A percentile compares a stretch with the other conserved stretches of the same genome.
Conservation (phyloP, 2,888 invertebrate species). For the Cetonia aurata region DNA sequence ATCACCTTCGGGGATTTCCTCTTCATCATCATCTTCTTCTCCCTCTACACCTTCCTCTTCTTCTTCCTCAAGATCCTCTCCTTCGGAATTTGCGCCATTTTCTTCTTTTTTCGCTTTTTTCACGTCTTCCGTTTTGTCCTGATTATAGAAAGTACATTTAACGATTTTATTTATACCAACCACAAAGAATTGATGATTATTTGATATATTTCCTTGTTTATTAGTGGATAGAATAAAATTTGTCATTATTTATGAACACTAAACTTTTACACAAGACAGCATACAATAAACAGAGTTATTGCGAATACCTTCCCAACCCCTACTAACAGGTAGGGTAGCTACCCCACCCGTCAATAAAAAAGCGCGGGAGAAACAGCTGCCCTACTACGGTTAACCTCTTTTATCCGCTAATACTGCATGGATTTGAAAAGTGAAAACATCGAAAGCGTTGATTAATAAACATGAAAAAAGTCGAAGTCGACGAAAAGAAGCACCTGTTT, state of each 20-base stretch:
- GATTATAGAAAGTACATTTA: conserved; percentile 48
- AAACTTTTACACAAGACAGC: neutral
- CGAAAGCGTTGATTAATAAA: conserved; percentile 28
- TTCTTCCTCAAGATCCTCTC: conserved; percentile 75
- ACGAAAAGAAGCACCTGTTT: conserved; percentile 49
- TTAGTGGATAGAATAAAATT: neutral
- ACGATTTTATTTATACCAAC: conserved; percentile 27
- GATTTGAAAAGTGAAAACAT: conserved; percentile 35
- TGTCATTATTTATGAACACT: conserved; percentile 3
- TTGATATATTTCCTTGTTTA: neutral
- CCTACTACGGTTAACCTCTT: conserved; percentile 26
- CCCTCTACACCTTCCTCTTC: conserved; percentile 67
- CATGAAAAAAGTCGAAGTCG: conserved; percentile 28
- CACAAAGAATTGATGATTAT: conserved; percentile 41
- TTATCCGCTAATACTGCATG: conserved; percentile 15
- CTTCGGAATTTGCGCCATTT: conserved; percentile 77
- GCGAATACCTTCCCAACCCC: conserved; percentile 39
- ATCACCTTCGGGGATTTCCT: conserved; percentile 66
- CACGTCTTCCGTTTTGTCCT: conserved; percentile 81
- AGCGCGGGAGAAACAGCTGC: conserved; percentile 47
- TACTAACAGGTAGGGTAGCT: conserved; percentile 45
- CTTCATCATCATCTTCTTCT: conserved; percentile 66
- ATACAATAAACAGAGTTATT: conserved; percentile 28
- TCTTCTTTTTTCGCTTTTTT: conserved; percentile 87
- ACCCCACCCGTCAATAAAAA: conserved; percentile 42